phyloP scores from a whole-genome alignment of 2,113 vertebrate genomes.

The Rhineura floridana region DNA sequence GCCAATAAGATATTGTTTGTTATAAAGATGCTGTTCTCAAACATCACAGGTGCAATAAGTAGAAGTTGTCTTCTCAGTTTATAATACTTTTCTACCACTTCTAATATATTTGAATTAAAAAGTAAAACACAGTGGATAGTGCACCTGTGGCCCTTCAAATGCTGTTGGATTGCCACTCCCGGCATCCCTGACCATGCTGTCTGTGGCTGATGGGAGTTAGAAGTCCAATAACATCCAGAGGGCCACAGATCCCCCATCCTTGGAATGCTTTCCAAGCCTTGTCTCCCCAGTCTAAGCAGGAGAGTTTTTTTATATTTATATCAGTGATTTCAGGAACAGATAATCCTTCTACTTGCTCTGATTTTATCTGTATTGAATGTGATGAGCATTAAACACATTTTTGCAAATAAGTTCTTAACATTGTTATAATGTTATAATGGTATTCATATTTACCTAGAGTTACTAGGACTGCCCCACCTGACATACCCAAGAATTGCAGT shows the following conservation, averaged over 20 bases:
- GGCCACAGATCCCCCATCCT: too few relatives aligned
- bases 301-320: background rate
- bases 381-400: background rate
- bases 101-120: background rate
- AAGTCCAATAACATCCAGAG: too few relatives aligned
- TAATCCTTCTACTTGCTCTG: background rate
- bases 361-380: background rate
- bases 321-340: background rate
- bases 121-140: too few relatives aligned
- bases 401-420: background rate
- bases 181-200: too few relatives aligned
- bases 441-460: background rate
- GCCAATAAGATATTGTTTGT: background rate
- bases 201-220: too few relatives aligned
- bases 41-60: background rate
- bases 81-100: background rate
- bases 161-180: too few relatives aligned
- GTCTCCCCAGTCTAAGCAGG: background rate
- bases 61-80: background rate
- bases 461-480: background rate
- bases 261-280: background rate
- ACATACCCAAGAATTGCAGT: background rate
- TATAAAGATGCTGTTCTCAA: background rate
- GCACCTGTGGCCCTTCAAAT: too few relatives aligned
- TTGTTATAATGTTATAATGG: background rate